phyloP scores from a whole-genome alignment of 2,113 vertebrate species.

The Catagonus wagneri region DNA sequence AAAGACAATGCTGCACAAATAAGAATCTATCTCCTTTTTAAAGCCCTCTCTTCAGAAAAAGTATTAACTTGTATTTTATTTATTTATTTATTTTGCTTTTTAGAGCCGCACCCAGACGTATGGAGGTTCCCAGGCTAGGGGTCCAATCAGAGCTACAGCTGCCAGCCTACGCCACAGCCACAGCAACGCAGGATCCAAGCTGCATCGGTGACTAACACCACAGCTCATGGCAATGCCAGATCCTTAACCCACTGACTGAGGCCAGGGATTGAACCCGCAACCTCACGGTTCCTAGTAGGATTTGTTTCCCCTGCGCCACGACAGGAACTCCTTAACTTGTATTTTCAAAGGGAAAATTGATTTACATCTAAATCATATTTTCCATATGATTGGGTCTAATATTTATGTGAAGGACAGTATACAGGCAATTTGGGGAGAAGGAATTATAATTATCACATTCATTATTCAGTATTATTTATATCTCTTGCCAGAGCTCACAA shows the following conservation, averaged over 20 bases:
- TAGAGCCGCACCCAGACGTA: no score
- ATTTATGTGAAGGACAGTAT: slow-evolving; percentile 2
- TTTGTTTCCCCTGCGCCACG: no score
- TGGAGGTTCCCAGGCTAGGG: no score
- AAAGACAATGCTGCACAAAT: not conserved
- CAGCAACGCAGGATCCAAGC: no score
- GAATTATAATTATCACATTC: slow-evolving; percentile 1
- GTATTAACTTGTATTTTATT: not conserved
- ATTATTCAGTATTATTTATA: not conserved
- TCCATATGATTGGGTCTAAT: not conserved
- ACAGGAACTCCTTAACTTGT: not conserved
- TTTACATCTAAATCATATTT: slow-evolving; percentile 4
- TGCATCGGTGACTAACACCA: no score
- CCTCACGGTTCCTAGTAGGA: no score
- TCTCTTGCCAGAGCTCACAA: slow-evolving; percentile 7
- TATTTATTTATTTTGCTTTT: no score
- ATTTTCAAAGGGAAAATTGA: not conserved
- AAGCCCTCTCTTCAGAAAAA: not conserved
- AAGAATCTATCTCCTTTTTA: slow-evolving; percentile 31
- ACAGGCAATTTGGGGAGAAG: not conserved
- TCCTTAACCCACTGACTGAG: no score
- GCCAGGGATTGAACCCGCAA: no score
- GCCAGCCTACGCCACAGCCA: no score
- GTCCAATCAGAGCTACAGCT: no score
- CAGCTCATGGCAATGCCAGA: no score